Base-by-base conservation (phyloP, 2,888 invertebrate species). In the Empis livida region DNA sequence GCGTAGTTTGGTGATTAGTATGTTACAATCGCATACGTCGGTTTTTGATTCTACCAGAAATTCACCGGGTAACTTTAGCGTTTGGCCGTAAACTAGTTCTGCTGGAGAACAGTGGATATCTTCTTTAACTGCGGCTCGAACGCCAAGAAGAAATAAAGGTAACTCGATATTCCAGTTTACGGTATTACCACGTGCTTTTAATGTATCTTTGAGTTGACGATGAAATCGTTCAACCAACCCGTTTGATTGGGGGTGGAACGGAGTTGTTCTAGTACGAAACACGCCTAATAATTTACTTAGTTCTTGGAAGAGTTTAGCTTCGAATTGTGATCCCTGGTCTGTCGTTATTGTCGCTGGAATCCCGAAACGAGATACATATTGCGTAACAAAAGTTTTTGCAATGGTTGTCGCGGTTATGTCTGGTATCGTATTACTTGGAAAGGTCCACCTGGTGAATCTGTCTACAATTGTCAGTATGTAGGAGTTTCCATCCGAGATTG, bases 381-480 rank as follows among this genome's bases (percentile, higher is more conserved):
- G 23, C 9, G 8, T 17, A 10, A 49, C 23, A 40, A 51, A 47
- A 11, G 42, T 39, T 27, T 30, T 46, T 32, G 49, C 48, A 9
- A 53, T 35, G 2, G 48, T 51, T 27, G 47, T 45, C 0, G 56
- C 54, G 3, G 54, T 49, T 27, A 54, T 55, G 42, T 58, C 51
- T 37, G 20, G n/a, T 5, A 59, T 38, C 2, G 57, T 53, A 23
- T 52, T 45, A 54, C 54, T 2, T n/a, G n/a, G n/a, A n/a, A n/a
- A n/a, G n/a, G 53, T 55, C 55, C 57, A 57, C 2, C 51, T 38
- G 3, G 57, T 48, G 32, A 54, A 53, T 6, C 62, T 49, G 31
- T 63, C 61, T 11, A 59, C 54, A 2, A 52, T 51, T 1, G 61
- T 61, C 1, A 62, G 47, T 15, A 56, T 49, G 44, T 60, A 60